Evolutionary conservation across 1,140 invertebrate genomes (phyloP), one percentile per base, ranked within the genome.

Genomic region (Argopecten irradians): DNA sequence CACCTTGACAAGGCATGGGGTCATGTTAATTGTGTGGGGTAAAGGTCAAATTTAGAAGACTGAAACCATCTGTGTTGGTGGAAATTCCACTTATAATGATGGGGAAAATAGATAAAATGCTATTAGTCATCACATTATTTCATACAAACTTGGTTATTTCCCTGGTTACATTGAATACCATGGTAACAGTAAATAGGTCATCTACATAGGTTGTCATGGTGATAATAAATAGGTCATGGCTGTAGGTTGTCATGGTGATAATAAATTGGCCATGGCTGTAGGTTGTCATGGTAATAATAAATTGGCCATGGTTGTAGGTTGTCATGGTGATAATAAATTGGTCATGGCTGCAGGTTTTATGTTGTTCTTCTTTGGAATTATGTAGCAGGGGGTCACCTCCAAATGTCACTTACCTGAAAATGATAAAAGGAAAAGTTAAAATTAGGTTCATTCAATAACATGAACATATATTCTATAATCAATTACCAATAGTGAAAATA

Each of bases 321-420:
- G 28, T 28, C 55, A 71, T 71, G n/a, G 11, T 71, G 55, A 71
- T 71, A n/a, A n/a, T 71, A 71, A 5, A 71, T n/a, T 28, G 55
- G n/a, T 1, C n/a, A 28, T 1, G 13, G 36, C 36, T 13, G 5
- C 13, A 39, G 5, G 22, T 28, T 71, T 71, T 5, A n/a, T 0
- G 22, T 28, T 1, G 19, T 8, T 71, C 22, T 16, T n/a, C 55
- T 46, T 71, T 39, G 5, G 13, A 39, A 8, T 39, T 13, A 8
- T 8, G 22, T 28, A 71, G 22, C n/a, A 71, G 22, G 22, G 3
- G 43, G 19, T n/a, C 55, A 71, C 5, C 55, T 71, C 22, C 2
- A 71, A 71, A 71, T 71, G 55, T 71, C 55, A 71, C 55, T 71
- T n/a, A 71, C 55, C 55, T 71, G n/a, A 3, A 71, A 71, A 71